Evolutionary conservation across 2,113 vertebrate genomes (phyloP).

Genomic region (Chiloscyllium plagiosum): DNA sequence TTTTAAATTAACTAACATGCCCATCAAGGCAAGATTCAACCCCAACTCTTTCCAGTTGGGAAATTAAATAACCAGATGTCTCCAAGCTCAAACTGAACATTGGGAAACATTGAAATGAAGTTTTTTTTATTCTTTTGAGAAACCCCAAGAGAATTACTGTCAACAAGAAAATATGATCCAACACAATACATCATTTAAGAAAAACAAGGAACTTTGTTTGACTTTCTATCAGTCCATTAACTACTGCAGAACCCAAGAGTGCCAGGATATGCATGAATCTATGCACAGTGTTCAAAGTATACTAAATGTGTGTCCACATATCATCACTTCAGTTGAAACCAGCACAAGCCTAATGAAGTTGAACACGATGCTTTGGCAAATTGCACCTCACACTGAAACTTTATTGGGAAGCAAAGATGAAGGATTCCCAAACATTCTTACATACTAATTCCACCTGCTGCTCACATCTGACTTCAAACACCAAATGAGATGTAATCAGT

Average conservation of each 20-base stretch:
- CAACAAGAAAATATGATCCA: conserved; percentile 30
- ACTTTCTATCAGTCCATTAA: conserved; percentile 9
- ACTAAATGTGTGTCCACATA: neutral
- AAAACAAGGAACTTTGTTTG: conserved; percentile 31
- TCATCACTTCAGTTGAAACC: neutral
- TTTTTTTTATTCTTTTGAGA: neutral
- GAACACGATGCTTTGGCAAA: neutral
- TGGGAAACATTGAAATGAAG: conserved; percentile 28
- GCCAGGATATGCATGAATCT: neutral
- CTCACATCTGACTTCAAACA: neutral
- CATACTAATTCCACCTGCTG: neutral
- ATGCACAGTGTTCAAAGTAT: neutral
- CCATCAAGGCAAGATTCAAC: conserved; percentile 23
- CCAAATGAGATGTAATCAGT: neutral
- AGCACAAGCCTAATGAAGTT: neutral
- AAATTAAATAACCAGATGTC: conserved; percentile 34
- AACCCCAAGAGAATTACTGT: conserved; percentile 15
- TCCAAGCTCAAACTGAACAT: neutral
- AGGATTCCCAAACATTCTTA: neutral
- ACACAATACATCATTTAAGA: conserved; percentile 28
- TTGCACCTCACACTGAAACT: neutral
- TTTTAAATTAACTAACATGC: conserved; percentile 6
- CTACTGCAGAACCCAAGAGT: neutral
- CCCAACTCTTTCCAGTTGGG: conserved; percentile 26
- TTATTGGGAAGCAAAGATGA: neutral